Conservation (phyloP, 2,797 vertebrate genomes). For the Alectoris magna region DNA sequence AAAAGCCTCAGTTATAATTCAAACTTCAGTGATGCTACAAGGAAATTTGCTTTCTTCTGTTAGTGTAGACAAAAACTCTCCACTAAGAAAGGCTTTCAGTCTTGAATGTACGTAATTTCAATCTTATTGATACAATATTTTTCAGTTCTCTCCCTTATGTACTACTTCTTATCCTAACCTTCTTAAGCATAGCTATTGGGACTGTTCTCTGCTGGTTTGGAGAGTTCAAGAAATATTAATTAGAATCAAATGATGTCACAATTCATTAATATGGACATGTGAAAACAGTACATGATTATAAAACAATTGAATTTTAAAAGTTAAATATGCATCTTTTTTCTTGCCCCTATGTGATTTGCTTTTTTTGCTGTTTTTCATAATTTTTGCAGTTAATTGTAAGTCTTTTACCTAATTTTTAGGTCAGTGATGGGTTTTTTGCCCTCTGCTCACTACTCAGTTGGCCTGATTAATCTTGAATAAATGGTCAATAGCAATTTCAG, state of each 20-base stretch:
- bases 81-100: not conserved
- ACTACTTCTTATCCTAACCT: not conserved
- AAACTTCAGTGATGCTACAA: not conserved
- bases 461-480: not conserved
- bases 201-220: not conserved
- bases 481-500: not conserved
- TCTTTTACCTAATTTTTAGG: not conserved
- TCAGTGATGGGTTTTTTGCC: not conserved
- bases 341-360: not conserved
- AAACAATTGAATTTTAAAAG: not conserved
- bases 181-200: not conserved
- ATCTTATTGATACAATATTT: not conserved
- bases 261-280: not conserved
- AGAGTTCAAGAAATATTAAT: not conserved
- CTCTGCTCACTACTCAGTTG: not conserved
- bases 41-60: not conserved
- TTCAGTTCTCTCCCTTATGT: not conserved
- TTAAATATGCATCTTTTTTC: not conserved
- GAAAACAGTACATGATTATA: not conserved
- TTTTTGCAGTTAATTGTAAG: not conserved
- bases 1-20: not conserved
- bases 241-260: not conserved
- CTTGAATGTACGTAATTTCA: fast-evolving
- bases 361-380: not conserved
- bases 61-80: not conserved